A percentile compares a stretch with the other conserved stretches of the same genome.
Conservation (phyloP, 1,140 invertebrate species). For the Diorhabda carinulata region DNA sequence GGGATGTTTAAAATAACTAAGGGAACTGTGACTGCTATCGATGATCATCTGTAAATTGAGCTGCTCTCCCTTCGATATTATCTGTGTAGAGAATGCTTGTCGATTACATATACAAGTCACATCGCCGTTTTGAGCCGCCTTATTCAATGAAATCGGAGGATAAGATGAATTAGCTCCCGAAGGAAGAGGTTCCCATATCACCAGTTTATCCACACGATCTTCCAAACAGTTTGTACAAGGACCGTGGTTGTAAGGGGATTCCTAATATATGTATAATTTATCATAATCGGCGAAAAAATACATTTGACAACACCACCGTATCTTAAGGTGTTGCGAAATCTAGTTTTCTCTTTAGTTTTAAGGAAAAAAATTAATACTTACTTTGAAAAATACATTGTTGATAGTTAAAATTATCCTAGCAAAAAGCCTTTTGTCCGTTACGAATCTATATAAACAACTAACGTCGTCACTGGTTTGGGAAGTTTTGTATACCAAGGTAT, state of each 20-base stretch:
- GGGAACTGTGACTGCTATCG: slow-evolving; percentile 74
- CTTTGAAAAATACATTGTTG: slow-evolving; percentile 66
- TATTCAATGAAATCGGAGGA: slow-evolving; percentile 53
- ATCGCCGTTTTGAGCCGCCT: slow-evolving; percentile 52
- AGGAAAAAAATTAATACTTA: slow-evolving; percentile 20
- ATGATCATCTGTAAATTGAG: slow-evolving; percentile 75
- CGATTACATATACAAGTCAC: slow-evolving; percentile 64
- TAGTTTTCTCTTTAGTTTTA: too few relatives aligned
- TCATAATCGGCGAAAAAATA: too few relatives aligned
- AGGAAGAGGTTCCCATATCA: slow-evolving; percentile 66
- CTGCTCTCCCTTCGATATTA: slow-evolving; percentile 73
- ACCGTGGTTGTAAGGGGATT: slow-evolving; percentile 71
- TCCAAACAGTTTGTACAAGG: slow-evolving; percentile 78
- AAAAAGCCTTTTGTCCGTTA: slow-evolving; percentile 74
- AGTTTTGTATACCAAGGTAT: slow-evolving; percentile 80
- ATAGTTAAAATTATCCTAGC: slow-evolving; percentile 74
- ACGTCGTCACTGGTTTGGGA: slow-evolving; percentile 64
- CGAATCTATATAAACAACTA: slow-evolving; percentile 75
- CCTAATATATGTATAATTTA: slow-evolving; percentile 47
- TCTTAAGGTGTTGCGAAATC: too few relatives aligned
- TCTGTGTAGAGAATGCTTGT: slow-evolving; percentile 54
- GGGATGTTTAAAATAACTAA: slow-evolving; percentile 82
- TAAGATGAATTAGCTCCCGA: slow-evolving; percentile 44
- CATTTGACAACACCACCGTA: too few relatives aligned
- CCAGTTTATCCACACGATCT: slow-evolving; percentile 76